phyloP scores from a whole-genome alignment of 53 echinoderm and acorn worm species.

The Arbacia lixula region DNA sequence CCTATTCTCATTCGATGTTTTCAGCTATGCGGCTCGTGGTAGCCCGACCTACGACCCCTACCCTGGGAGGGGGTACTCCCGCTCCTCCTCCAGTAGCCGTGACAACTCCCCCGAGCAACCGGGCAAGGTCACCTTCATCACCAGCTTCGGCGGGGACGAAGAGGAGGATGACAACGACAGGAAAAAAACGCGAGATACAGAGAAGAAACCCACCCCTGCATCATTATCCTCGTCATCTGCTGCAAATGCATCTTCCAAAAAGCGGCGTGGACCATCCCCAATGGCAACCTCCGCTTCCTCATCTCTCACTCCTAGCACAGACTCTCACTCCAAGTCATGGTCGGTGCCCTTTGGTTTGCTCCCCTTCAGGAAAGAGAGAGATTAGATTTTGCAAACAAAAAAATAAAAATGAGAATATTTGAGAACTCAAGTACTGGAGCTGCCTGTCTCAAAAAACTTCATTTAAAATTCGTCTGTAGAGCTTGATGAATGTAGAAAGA shows the following conservation, averaged over 20 bases:
- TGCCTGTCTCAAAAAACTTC: too few relatives aligned
- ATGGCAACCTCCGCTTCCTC: constrained; percentile 35
- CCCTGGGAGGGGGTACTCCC: constrained; percentile 58
- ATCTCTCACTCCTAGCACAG: constrained; percentile 67
- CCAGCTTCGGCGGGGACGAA: constrained; percentile 94
- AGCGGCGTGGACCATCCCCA: constrained; percentile 24
- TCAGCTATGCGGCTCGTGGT: constrained; percentile 93
- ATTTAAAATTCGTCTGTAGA: too few relatives aligned
- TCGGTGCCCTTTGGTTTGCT: constrained; percentile 83
- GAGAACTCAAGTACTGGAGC: too few relatives aligned
- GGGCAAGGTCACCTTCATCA: constrained; percentile 98
- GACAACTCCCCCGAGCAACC: constrained; percentile 86
- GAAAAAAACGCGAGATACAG: constrained; percentile 10
- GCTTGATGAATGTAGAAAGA: too few relatives aligned
- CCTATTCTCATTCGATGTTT: too few relatives aligned
- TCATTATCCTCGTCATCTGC: constrained; percentile 60
- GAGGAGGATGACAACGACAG: constrained; percentile 38
- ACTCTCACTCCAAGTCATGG: constrained; percentile 87
- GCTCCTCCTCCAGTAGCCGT: constrained; percentile 89
- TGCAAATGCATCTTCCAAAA: constrained; percentile 6
- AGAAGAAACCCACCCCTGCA: not conserved
- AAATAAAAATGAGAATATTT: too few relatives aligned
- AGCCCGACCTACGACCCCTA: constrained; percentile 97
- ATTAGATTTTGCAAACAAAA: too few relatives aligned
- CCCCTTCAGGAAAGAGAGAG: constrained; percentile 19